Conservation (phyloP, 1,140 invertebrate genomes). For the Adelges cooleyi region DNA sequence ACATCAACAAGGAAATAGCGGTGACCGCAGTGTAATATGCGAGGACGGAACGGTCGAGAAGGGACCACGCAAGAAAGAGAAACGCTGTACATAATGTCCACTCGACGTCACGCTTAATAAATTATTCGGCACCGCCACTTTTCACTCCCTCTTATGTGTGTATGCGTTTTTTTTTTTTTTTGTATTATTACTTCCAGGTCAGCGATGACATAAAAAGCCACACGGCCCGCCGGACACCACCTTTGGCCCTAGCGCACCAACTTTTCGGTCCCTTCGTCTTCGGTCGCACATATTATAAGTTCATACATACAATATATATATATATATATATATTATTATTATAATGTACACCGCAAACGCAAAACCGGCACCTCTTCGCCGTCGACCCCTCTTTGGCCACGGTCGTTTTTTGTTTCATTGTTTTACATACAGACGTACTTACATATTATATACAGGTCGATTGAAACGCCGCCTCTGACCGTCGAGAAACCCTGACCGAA, state of each 20-base stretch:
- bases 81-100: slow-evolving; percentile 31
- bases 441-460: too few relatives aligned
- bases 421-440: too few relatives aligned
- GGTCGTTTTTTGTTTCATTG: too few relatives aligned
- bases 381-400: too few relatives aligned
- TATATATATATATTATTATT: neutral
- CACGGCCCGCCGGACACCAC: neutral
- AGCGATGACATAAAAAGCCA: slow-evolving; percentile 2
- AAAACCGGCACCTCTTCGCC: too few relatives aligned
- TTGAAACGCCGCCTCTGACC: too few relatives aligned
- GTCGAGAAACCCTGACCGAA: too few relatives aligned
- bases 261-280: neutral
- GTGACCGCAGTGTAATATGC: too few relatives aligned
- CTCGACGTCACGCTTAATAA: slow-evolving; percentile 30
- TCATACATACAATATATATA: too few relatives aligned
- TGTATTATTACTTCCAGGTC: neutral
- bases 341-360: too few relatives aligned
- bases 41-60: neutral
- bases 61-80: slow-evolving; percentile 26
- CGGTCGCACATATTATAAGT: neutral
- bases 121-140: slow-evolving; percentile 21
- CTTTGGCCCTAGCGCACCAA: too few relatives aligned
- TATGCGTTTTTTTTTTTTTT: neutral
- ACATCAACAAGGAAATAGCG: too few relatives aligned
- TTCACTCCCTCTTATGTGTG: neutral